Evolutionary conservation across 2,888 invertebrate genomes (phyloP).

Genomic region (Prenolepis imparis): DNA sequence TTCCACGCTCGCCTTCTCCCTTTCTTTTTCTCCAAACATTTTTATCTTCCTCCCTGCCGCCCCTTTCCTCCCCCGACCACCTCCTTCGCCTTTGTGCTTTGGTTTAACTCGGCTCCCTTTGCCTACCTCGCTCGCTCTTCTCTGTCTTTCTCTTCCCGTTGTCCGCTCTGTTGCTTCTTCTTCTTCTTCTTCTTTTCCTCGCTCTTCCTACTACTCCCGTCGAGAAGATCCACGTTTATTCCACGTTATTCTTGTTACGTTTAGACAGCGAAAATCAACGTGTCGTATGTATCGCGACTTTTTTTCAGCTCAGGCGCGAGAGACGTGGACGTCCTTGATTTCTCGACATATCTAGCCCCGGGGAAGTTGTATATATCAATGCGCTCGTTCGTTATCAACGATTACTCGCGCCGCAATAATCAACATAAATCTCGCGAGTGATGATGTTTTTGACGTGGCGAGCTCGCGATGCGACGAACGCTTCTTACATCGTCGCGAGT

Average conservation of each 20-base stretch:
- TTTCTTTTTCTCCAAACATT: slow-evolving; percentile 70
- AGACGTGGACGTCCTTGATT: slow-evolving; percentile 51
- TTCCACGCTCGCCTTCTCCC: slow-evolving; percentile 51
- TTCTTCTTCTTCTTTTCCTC: slow-evolving; percentile 59
- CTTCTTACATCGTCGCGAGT: slow-evolving; percentile 24
- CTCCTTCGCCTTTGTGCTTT: slow-evolving; percentile 71
- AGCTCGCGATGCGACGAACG: background rate
- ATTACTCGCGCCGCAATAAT: slow-evolving; percentile 35
- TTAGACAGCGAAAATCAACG: slow-evolving; percentile 62
- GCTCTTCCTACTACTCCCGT: slow-evolving; percentile 57
- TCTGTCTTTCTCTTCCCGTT: slow-evolving; percentile 58
- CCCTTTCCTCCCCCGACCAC: slow-evolving; percentile 35
- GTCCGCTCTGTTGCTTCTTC: slow-evolving; percentile 62
- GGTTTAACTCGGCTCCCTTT: slow-evolving; percentile 73
- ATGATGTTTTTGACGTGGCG: slow-evolving; percentile 42
- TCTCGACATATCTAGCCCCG: slow-evolving; percentile 23
- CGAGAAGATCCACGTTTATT: slow-evolving; percentile 67
- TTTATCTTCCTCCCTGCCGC: slow-evolving; percentile 68
- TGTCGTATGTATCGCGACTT: slow-evolving; percentile 54
- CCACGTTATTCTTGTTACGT: slow-evolving; percentile 83
- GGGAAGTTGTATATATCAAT: slow-evolving; percentile 15
- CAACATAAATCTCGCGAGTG: slow-evolving; percentile 45
- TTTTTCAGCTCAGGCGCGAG: slow-evolving; percentile 32
- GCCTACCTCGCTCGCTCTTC: slow-evolving; percentile 64
- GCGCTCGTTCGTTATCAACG: slow-evolving; percentile 43